These are phyloP conservation scores for Ctenomys sociabilis DNA, from an alignment of 2,113 vertebrate species.

Conservation along the genomic window DNA sequence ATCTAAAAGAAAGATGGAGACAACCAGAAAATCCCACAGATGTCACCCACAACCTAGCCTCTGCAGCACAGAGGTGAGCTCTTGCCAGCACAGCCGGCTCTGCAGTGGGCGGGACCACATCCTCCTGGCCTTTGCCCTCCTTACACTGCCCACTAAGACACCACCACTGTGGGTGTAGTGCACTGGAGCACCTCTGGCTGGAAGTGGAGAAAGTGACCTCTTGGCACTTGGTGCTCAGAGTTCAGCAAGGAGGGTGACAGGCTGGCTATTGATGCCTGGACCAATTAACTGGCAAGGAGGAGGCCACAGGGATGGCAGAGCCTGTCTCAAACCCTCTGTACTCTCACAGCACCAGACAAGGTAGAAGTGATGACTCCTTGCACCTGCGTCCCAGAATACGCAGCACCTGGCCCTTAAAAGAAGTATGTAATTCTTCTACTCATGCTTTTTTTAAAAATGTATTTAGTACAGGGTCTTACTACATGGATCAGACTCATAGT, in stretches of 20 bases:
- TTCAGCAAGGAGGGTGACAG: not conserved
- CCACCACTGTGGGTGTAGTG: not conserved
- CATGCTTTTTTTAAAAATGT: not conserved
- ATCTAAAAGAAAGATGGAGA: not conserved
- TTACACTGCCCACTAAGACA: not conserved
- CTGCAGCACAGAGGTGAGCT: not conserved
- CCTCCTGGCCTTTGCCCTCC: not conserved
- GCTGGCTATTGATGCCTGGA: not conserved
- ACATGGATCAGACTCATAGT: too few species aligned
- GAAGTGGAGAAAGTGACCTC: not conserved
- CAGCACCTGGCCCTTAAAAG: not conserved
- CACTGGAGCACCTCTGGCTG: not conserved
- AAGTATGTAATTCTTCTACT: not conserved
- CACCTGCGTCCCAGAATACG: not conserved
- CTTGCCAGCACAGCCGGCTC: not conserved
- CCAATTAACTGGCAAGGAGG: not conserved
- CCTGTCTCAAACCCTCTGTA: fast-evolving
- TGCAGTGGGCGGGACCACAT: too few species aligned
- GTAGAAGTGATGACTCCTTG: not conserved
- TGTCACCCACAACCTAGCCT: not conserved
- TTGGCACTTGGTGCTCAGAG: not conserved
- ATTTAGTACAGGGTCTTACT: too few species aligned
- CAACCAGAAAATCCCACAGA: not conserved
- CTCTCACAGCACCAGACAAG: not conserved
- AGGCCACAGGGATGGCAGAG: not conserved